Evolutionary conservation across 2,888 invertebrate genomes (phyloP), one percentile per base, ranked within the genome.

Genomic region (Leucophora obtusa): DNA sequence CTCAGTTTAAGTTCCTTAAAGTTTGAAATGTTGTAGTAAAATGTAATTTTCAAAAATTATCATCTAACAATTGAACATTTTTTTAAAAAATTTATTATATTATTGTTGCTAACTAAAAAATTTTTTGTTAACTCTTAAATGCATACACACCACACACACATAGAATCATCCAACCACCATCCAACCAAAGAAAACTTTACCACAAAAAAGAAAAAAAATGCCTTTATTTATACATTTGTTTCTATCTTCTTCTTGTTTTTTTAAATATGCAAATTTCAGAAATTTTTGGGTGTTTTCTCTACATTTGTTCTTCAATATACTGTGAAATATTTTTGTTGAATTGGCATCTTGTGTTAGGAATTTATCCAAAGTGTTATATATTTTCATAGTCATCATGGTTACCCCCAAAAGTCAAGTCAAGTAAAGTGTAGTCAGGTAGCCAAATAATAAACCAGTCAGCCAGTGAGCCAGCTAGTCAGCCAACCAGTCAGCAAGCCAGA

Each of bases 331-430:
- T 60, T 60, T 3, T 21, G 18, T 38, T 38, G 21, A 60, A 35
- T 58, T 58, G 35, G 58, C 58, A 58, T 58, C 9, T 35, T 15
- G 17, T 43, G 43, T 60, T 60, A 24, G 24, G 15, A 62, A 62
- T 47, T 60, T 43, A 38, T 24, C 60, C 24, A 65, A 28, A 51
- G 11, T 65, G 35, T 65, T 65, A 11, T 11, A 38, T 11, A 6
- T 62, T 15, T 47, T 18, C 10, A 62, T 21, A 47, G 47, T 24
- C 24, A 21, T 60, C n/a, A 43, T n/a, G 3, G 43, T 2, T 11
- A 58, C 21, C 21, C 17, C 6, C 14, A 47, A 21, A 15, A 24
- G 1, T 43, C 21, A 38, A 60, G 14, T 21, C 21, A 38, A 60
- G 14, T 21, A 21, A 21, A 10, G 21, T 43, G 35, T 60, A 24